Percentiles rank a stretch among this genome's conserved stretches.
Evolutionary conservation across 2,113 vertebrate genomes (phyloP).

Genomic region (Mirza zaza): DNA sequence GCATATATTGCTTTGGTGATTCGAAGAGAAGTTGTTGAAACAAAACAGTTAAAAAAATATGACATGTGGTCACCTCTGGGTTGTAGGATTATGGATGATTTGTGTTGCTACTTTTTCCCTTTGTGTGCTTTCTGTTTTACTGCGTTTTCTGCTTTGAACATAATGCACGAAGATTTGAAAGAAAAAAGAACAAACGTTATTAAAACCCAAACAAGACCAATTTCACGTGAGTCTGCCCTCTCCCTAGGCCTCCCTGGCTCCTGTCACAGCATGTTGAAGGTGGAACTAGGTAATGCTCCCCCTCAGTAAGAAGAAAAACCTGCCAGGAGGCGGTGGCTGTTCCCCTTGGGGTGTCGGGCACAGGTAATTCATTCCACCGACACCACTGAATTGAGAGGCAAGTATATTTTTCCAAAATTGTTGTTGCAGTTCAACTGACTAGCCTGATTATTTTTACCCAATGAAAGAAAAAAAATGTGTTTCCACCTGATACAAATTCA

Average conservation of each 20-base stretch:
- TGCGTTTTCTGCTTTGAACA: neutral
- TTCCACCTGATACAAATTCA: conserved; percentile 31
- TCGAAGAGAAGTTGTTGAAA: conserved; percentile 14
- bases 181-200: neutral
- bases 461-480: neutral
- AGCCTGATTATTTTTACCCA: neutral
- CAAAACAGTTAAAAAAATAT: neutral
- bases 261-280: conserved; percentile 13
- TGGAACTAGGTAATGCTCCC: neutral
- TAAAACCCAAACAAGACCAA: conserved; percentile 36
- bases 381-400: neutral
- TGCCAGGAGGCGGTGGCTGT: neutral
- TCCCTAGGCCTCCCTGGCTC: neutral
- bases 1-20: neutral
- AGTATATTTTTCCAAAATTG: neutral
- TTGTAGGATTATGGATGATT: neutral
- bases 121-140: conserved; percentile 7
- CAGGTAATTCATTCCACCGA: neutral
- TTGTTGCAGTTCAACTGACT: neutral
- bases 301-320: neutral
- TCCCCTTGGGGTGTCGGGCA: neutral
- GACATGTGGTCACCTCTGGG: neutral
- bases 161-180: neutral
- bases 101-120: neutral
- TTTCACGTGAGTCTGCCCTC: neutral